Evolutionary conservation across 1,140 invertebrate genomes (phyloP).

Genomic region (Drosophila nebulosa): DNA sequence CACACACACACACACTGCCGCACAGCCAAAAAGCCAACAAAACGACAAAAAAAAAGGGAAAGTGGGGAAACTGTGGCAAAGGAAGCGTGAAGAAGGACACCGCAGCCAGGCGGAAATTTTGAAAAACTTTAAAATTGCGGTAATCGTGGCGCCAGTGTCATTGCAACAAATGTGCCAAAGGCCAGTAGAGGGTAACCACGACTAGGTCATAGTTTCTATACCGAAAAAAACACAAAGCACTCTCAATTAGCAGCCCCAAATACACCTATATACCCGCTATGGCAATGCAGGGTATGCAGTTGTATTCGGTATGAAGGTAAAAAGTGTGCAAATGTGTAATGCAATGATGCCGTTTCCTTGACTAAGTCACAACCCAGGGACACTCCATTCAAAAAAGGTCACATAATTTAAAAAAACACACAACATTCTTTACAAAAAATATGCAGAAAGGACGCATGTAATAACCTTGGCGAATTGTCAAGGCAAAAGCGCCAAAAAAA

Average conservation of each 20-base stretch:
- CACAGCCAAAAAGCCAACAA: conserved; percentile 7
- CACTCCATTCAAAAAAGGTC: background rate
- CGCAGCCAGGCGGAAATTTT: background rate
- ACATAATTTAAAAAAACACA: conserved; percentile 46
- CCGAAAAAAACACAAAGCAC: background rate
- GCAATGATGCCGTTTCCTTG: background rate
- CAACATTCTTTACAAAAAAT: conserved; percentile 18
- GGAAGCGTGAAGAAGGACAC: background rate
- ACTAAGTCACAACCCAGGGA: background rate
- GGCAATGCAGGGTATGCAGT: too few species aligned
- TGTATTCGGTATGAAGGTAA: background rate
- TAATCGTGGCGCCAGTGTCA: conserved; percentile 10
- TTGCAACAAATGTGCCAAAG: conserved; percentile 35
- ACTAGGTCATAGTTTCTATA: background rate
- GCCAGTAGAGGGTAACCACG: background rate
- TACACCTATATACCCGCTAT: background rate
- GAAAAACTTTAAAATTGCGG: background rate
- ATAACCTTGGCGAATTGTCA: conserved; percentile 23
- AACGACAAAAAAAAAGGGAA: conserved; percentile 45
- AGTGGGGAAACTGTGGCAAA: conserved; percentile 6
- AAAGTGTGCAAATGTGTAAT: background rate
- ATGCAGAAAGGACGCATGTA: conserved; percentile 21
- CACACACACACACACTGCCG: background rate
- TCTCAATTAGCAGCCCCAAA: background rate
- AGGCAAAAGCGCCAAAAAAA: conserved; percentile 17